Evolutionary conservation across 2,113 vertebrate species (phyloP).

Genomic region (Neotoma lepida): DNA sequence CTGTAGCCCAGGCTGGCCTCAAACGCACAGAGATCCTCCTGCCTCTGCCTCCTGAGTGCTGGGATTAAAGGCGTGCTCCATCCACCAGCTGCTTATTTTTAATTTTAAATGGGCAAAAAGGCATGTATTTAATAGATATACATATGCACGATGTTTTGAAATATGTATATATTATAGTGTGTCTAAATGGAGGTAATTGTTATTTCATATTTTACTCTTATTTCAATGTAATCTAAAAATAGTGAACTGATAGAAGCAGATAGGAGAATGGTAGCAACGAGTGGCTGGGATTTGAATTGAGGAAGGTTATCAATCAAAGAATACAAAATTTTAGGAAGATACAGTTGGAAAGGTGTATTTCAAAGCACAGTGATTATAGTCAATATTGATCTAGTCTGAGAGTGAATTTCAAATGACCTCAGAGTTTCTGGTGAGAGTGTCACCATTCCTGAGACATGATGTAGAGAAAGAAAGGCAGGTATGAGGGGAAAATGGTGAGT

Average conservation of each 20-base stretch:
- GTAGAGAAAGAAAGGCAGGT: conserved; percentile 22
- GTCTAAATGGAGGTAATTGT: neutral
- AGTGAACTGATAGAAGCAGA: neutral
- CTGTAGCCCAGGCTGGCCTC: neutral
- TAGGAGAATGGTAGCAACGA: neutral
- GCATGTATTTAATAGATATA: neutral
- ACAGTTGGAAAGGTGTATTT: neutral
- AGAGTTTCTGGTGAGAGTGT: neutral
- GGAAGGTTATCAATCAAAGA: neutral
- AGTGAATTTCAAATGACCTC: neutral
- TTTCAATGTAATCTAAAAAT: neutral
- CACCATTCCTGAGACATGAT: conserved; percentile 8
- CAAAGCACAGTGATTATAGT: neutral
- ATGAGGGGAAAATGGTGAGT: neutral
- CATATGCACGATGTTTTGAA: neutral
- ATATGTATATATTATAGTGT: neutral
- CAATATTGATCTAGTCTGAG: neutral
- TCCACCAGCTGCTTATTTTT: neutral
- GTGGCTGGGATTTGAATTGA: neutral
- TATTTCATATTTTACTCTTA: neutral
- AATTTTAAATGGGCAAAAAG: neutral
- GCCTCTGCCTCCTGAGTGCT: neutral
- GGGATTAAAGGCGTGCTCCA: neutral
- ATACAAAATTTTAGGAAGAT: neutral
- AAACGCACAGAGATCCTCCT: neutral